Conservation (phyloP, 2,888 invertebrate species). For the Ashinkailepas kermadecensis region DNA sequence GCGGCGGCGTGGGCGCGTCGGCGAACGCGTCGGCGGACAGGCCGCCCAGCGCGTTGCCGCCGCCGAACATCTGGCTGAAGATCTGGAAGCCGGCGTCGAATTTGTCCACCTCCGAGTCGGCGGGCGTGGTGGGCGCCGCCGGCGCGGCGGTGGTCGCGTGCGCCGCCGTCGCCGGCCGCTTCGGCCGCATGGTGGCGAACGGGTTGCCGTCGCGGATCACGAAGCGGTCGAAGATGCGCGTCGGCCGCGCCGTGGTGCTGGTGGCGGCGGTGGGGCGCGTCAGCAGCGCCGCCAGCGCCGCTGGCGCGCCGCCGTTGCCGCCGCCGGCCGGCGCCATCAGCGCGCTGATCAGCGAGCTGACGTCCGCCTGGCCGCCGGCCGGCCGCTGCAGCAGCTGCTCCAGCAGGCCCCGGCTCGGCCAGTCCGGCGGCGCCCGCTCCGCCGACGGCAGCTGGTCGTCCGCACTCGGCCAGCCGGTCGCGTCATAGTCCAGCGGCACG, state of each 20-base stretch:
- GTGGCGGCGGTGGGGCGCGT: neutral
- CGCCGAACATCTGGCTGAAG: constrained; percentile 20
- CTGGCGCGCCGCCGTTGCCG: neutral
- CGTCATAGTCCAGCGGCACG: neutral
- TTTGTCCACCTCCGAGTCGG: neutral
- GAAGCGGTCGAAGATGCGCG: constrained; percentile 11
- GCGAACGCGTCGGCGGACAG: neutral
- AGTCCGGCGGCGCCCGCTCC: neutral
- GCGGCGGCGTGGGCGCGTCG: neutral
- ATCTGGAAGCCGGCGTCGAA: constrained; percentile 21
- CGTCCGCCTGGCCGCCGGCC: neutral
- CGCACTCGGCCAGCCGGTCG: neutral
- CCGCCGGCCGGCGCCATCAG: neutral
- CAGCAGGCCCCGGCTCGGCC: neutral
- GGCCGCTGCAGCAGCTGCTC: constrained; percentile 5
- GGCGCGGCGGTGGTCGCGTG: neutral
- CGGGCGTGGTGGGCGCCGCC: neutral
- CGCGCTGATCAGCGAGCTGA: neutral
- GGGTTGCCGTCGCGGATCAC: constrained; percentile 5
- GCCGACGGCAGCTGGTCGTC: neutral
- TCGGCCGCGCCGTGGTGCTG: constrained; percentile 11
- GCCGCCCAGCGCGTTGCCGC: neutral
- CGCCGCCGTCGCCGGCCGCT: neutral
- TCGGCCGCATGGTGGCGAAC: neutral
- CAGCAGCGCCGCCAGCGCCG: neutral